A percentile compares a stretch with the other conserved stretches of the same genome.
These are phyloP conservation scores for Vidua chalybeata DNA, from an alignment of 2,113 vertebrate genomes.

Conservation along the genomic window DNA sequence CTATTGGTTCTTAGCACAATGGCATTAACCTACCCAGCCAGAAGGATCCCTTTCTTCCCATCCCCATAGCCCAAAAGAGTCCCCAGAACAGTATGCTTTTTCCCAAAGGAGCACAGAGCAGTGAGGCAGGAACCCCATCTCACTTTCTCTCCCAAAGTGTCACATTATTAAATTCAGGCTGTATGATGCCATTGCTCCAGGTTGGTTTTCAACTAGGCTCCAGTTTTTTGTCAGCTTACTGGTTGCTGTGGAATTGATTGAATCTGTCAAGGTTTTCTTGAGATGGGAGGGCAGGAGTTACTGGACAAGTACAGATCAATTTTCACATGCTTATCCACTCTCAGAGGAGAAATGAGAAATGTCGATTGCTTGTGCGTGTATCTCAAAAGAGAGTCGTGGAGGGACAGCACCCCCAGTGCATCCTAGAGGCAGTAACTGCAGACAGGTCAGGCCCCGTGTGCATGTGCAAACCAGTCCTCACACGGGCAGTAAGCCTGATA, in stretches of 20 bases:
- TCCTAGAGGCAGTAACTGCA: background rate
- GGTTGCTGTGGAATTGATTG: background rate
- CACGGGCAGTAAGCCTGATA: background rate
- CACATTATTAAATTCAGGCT: background rate
- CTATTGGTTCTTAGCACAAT: background rate
- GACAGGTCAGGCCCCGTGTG: background rate
- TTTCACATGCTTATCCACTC: background rate
- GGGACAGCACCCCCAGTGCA: background rate
- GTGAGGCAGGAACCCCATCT: background rate
- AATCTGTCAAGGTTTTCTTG: background rate
- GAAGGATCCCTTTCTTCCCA: background rate
- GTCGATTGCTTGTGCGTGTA: background rate
- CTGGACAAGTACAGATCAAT: background rate
- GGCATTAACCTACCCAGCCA: background rate
- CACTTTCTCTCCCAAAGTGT: background rate
- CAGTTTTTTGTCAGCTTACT: background rate
- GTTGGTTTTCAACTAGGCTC: background rate
- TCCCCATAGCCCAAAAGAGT: background rate
- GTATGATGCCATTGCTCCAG: background rate
- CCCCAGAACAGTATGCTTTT: background rate
- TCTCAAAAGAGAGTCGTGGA: background rate
- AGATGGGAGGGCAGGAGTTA: background rate
- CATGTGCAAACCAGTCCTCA: background rate
- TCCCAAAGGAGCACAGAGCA: background rate
- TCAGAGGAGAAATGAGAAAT: background rate